A percentile compares a stretch with the other conserved stretches of the same genome.
These are phyloP conservation scores for Tragelaphus strepsiceros DNA, from an alignment of 2,113 vertebrate species.

Conservation along the genomic window DNA sequence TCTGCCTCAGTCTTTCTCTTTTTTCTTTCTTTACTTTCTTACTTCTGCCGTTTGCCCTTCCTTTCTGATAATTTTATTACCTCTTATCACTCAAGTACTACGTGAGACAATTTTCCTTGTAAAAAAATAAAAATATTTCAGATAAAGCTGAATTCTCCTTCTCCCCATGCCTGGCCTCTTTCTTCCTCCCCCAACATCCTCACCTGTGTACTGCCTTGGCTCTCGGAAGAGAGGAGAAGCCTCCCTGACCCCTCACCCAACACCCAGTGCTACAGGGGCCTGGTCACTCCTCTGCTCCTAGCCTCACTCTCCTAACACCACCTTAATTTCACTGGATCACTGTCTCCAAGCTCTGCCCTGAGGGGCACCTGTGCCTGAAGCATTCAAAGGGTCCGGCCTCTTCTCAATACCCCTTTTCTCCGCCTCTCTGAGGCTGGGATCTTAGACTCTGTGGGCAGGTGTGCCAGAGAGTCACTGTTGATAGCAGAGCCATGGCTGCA, in stretches of 20 bases:
- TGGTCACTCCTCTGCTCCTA: not conserved
- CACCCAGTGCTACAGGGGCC: not conserved
- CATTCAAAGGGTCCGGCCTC: not conserved
- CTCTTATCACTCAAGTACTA: not conserved
- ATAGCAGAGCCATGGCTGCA: not conserved
- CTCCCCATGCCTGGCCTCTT: not conserved
- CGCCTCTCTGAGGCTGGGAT: not conserved
- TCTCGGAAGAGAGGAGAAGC: not conserved
- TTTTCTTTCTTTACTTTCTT: not conserved
- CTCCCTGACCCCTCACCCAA: no score
- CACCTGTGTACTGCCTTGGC: fast-evolving
- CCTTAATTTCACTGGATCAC: not conserved
- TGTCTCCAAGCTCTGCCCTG: not conserved
- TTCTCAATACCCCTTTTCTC: not conserved
- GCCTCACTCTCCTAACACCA: not conserved
- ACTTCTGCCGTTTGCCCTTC: not conserved
- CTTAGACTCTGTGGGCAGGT: not conserved
- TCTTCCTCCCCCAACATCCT: no score
- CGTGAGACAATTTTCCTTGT: not conserved
- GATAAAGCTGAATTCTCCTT: not conserved
- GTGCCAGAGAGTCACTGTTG: not conserved
- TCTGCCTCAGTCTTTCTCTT: not conserved
- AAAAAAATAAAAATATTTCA: not conserved
- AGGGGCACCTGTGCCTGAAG: not conserved
- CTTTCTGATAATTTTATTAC: not conserved